These are phyloP conservation scores for Heliconius ethilla DNA, from an alignment of 2,888 invertebrate genomes.

Conservation along the genomic window DNA sequence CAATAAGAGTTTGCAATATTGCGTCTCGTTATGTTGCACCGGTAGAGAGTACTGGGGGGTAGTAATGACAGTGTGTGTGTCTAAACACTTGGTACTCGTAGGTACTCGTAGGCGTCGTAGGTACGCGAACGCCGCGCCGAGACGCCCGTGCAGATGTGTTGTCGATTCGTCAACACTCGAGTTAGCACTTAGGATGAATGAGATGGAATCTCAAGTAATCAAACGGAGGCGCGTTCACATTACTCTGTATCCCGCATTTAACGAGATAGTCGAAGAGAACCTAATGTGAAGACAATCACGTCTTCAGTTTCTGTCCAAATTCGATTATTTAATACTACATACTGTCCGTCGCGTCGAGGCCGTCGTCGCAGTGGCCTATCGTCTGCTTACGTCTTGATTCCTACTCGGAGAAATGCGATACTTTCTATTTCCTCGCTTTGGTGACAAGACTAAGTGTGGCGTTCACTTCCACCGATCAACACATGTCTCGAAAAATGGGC, in stretches of 20 bases:
- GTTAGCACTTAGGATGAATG: constrained; percentile 12
- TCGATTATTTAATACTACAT: no score
- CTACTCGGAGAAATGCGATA: not conserved
- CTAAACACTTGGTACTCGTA: not conserved
- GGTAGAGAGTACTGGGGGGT: no score
- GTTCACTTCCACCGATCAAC: not conserved
- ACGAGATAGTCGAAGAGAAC: not conserved
- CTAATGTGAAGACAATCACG: no score
- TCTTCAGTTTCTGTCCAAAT: no score
- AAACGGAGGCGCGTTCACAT: constrained; percentile 9
- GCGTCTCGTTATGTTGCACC: not conserved
- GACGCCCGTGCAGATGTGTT: constrained; percentile 5
- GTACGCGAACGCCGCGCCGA: not conserved
- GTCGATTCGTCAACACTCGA: constrained; percentile 11
- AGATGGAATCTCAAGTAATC: constrained; percentile 16
- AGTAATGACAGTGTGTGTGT: not conserved
- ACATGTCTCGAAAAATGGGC: not conserved
- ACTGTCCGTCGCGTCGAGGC: not conserved
- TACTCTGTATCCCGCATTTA: not conserved
- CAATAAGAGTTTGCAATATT: constrained; percentile 8
- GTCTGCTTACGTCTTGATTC: not conserved
- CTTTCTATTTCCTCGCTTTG: not conserved
- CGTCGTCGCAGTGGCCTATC: not conserved
- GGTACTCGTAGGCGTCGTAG: no score
- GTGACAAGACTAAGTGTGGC: not conserved